Base-by-base conservation (phyloP, 2,888 invertebrate genomes). In the Nymphalis c-album region DNA sequence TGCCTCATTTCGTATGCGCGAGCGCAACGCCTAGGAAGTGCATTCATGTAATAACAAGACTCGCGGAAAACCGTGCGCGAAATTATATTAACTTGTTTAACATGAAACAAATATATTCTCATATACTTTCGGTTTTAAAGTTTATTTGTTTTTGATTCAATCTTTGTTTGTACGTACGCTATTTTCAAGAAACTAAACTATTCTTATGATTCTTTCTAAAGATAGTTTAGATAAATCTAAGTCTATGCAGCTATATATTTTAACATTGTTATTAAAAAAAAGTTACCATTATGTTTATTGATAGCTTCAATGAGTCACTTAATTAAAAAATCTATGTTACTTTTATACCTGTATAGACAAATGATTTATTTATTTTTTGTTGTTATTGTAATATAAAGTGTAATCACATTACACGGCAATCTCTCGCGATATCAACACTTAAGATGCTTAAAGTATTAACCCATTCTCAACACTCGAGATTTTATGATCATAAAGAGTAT, bases 21-120 rank as follows among this genome's bases (percentile, higher is more conserved):
- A 71, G 74, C 84, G 85, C 84, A 83, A 75, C 78, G 80, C 80
- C 85, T 88, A 88, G 89, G 87, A 88, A 89, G 82, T 86, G 86
- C 87, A 86, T 80, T 84, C 77, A 79, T 83, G 80, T 83, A 74
- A 76, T 69, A 76, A 79, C 73, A 73, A 70, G 68, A 40, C 57
- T 57, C 18, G 71, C 62, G 76, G 81, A 82, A 80, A 77, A 73
- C 76, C 78, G 74, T 71, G 75, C 74, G 77, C 76, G 67, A 81
- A 83, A 80, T 73, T 66, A 67, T 68, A 60, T 73, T 76, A 70
- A 68, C 63, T 63, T 31, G 71, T 67, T 57, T 60, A 58, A 57
- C 22, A 68, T 60, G 40, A 68, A 63, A 47, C 55, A 61, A 47
- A 69, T 40, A 50, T 55, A 35, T 57, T 40, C 64, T 55, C 20